Base-by-base conservation (phyloP, 1,140 invertebrate genomes). In the Propsilocerus akamusi region DNA sequence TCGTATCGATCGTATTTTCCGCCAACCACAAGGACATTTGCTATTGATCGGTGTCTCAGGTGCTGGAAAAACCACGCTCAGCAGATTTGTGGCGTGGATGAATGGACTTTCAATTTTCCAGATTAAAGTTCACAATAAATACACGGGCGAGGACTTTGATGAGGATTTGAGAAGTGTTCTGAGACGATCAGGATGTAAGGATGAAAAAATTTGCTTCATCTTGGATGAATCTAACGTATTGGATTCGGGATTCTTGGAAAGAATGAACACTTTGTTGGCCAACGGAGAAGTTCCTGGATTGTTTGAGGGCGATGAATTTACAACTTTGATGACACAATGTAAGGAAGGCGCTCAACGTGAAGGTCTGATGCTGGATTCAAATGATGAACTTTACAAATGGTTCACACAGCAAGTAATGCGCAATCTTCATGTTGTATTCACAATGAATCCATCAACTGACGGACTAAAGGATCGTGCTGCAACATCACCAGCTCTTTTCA, bases 71-170 rank as follows among this genome's bases (percentile, higher is more conserved):
- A 99, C 97, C 1, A 99, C 96, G 11, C 75, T 99, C 48, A 98
- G 94, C 7, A 74, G 96, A 53, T 99, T 99, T 68, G 97, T 99
- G 24, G 96, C 97, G 46, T 99, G 97, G 94, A 97, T 99, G 85
- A 99, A 99, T 70, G 97, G 96, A 24, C 72, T 99, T 3, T 91
- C 86, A 52, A 94, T 99, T 12, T 98, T 98, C 75, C 96, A 97
- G 72, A 95, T 96, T 51, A 92, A 92, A 70, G 93, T 98, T 0
- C 96, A 99, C 68, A 99, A 98, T 66, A 98, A 98, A 72, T 99
- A 99, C 62, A 95, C 91, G 4, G 91, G 86, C 25, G 86, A 89
- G 59, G 95, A 99, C 69, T 99, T 99, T 68, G 97, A 99, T 70
- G 96, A 99, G 70, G 97, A 99, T 70, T 69, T 99, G 20, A 78